Conservation (phyloP, 2,797 vertebrate species). For the Sarcophilus harrisii region DNA sequence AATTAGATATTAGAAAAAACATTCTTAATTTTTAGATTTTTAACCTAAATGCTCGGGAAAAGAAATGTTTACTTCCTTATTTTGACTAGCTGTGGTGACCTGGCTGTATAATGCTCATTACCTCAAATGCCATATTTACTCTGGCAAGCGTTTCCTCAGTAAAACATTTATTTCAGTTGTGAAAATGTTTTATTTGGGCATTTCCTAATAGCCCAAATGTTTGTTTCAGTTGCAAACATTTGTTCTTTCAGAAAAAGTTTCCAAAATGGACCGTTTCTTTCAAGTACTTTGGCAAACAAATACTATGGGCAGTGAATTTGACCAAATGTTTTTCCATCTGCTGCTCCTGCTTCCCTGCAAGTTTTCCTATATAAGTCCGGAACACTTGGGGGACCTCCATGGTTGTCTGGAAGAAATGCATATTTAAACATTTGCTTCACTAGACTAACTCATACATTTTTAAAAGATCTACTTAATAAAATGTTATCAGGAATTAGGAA, state of each 20-base stretch:
- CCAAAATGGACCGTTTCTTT: constrained; percentile 65
- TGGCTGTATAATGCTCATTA: not conserved
- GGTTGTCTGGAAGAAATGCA: constrained; percentile 18
- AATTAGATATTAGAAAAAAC: not conserved
- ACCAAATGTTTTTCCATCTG: constrained; percentile 74
- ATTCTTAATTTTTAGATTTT: not conserved
- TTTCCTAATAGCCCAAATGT: constrained; percentile 63
- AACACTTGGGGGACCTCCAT: constrained; percentile 37
- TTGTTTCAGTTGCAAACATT: constrained; percentile 74
- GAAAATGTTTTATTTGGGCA: constrained; percentile 64
- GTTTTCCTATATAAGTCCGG: constrained; percentile 45
- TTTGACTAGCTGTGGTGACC: not conserved
- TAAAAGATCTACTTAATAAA: not conserved
- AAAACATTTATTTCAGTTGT: constrained; percentile 69
- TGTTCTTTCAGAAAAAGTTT: constrained; percentile 63
- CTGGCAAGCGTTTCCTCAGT: constrained; percentile 32
- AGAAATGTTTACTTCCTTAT: not conserved
- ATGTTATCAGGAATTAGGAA: not conserved
- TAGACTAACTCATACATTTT: constrained; percentile 45
- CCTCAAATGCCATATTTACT: constrained; percentile 56
- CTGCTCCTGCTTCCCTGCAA: constrained; percentile 51
- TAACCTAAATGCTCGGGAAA: not conserved
- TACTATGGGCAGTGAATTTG: constrained; percentile 26
- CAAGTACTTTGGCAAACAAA: constrained; percentile 68
- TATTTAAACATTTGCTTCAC: constrained; percentile 52